A percentile compares a stretch with the other conserved stretches of the same genome.
phyloP scores from a whole-genome alignment of 1,140 invertebrate species.

The Trichonephila inaurata region DNA sequence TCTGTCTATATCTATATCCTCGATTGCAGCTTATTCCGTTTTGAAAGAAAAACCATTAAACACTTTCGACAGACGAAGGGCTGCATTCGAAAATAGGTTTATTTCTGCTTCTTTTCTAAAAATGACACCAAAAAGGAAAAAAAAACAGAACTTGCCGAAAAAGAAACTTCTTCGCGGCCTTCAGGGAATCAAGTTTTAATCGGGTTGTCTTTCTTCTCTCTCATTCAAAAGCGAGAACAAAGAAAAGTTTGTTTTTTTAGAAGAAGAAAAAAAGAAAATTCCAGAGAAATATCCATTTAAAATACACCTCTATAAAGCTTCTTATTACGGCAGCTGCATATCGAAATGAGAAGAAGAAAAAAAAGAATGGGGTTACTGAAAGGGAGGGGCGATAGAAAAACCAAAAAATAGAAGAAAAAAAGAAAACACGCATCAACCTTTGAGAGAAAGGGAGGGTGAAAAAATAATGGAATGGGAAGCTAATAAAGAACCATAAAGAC shows the following conservation, averaged over 20 bases:
- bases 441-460: background rate
- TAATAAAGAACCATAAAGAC: conserved; percentile 10
- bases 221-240: conserved; percentile 52
- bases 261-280: conserved; percentile 22
- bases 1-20: conserved; percentile 21
- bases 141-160: background rate
- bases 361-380: background rate
- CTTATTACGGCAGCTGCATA: conserved; percentile 36
- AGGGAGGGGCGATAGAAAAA: background rate
- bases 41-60: conserved; percentile 20
- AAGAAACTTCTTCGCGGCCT: conserved; percentile 42
- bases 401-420: background rate
- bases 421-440: background rate
- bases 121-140: background rate
- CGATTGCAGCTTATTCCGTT: background rate
- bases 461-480: conserved; percentile 9
- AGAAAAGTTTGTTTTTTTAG: background rate
- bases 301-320: conserved; percentile 36
- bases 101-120: background rate
- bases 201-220: conserved; percentile 35
- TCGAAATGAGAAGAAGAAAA: background rate
- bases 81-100: conserved; percentile 9
- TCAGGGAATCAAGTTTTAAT: conserved; percentile 59
- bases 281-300: conserved; percentile 28
- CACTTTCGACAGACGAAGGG: background rate